phyloP scores from a whole-genome alignment of 2,113 vertebrate species.

The Eurypyga helias region DNA sequence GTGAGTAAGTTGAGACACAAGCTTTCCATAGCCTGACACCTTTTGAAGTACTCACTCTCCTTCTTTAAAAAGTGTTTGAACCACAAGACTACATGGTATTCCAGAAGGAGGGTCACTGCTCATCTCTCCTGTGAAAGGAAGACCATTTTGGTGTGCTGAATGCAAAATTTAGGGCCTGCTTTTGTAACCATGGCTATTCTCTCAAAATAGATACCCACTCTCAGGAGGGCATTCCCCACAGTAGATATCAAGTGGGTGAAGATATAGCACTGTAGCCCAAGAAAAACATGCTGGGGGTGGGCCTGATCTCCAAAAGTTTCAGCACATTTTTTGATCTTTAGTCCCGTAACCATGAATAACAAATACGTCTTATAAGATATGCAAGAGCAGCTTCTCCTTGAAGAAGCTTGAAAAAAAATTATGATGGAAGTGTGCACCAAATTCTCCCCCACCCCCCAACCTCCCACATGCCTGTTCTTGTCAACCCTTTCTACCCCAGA shows the following conservation, averaged over 20 bases:
- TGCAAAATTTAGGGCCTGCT: background rate
- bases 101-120: background rate
- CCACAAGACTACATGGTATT: background rate
- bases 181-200: conserved; percentile 49
- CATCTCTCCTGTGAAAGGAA: background rate
- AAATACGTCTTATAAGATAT: background rate
- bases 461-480: background rate
- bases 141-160: background rate
- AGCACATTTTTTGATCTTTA: conserved; percentile 37
- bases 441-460: background rate
- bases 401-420: background rate
- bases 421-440: background rate
- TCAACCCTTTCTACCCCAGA: background rate
- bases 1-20: background rate
- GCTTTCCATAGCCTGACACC: background rate
- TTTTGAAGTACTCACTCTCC: background rate
- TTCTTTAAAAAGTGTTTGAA: background rate
- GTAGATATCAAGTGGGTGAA: conserved; percentile 25
- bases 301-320: background rate
- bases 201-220: conserved; percentile 42
- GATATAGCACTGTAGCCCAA: background rate
- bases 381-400: background rate
- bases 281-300: conserved; percentile 9
- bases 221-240: conserved; percentile 29
- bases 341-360: background rate